Evolutionary conservation across 1,140 invertebrate species (phyloP), one percentile per base, ranked within the genome.

Genomic region (Polypedilum vanderplanki): DNA sequence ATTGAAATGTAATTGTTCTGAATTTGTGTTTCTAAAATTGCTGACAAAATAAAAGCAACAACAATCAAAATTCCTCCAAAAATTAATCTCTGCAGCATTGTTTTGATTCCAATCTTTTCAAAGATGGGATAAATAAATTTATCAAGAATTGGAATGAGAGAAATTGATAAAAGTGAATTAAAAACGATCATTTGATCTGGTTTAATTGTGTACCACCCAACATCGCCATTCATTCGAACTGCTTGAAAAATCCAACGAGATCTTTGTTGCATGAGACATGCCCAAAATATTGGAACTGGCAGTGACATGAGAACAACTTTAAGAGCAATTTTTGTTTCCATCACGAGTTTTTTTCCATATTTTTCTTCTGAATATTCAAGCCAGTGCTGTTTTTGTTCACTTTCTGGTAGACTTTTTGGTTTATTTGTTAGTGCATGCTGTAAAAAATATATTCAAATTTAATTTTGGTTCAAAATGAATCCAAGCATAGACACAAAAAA

Each of bases 171-270:
- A 3, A 89, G 78, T 1, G 90, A 88, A 81, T 92, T 92, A 9
- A 90, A 76, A 7, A 82, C 83, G 81, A 89, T 88, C 83, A 91
- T 86, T 80, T 91, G 90, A 79, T 91, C 90, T 0, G 89, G 88
- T 15, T 24, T 67, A 40, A 88, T 82, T 40, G 90, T 81, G 75
- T 81, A 77, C 17, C 75, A 75, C 7, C 67, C 79, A 17, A 90
- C 75, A 41, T 84, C 79, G 18, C 89, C 88, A 80, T 90, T 83
- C 88, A 92, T 89, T 77, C 86, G 81, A 5, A 86, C 86, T 18
- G 89, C 90, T 84, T 92, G 91, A 76, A 91, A 86, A 3, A 89
- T 83, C 90, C 90, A 91, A 76, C 87, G 80, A 4, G 89, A 91
- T n/a, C 88, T 89, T 84, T 88, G 80, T 74, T 83, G 83, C 77